phyloP scores from a whole-genome alignment of 2,113 vertebrate genomes.

The Picathartes gymnocephalus region DNA sequence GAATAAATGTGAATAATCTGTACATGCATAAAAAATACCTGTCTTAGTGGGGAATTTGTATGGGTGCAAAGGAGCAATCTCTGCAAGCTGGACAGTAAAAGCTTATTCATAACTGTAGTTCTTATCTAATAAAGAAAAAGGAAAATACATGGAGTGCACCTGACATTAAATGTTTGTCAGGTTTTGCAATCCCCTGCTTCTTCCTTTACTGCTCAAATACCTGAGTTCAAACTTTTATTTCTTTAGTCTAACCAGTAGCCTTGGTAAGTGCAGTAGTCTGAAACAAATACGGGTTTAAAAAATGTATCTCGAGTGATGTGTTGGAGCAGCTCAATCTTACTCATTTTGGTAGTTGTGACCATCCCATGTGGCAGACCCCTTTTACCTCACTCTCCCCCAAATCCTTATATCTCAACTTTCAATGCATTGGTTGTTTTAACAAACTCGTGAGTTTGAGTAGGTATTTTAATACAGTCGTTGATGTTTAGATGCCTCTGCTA shows the following conservation, averaged over 20 bases:
- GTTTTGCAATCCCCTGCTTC: not conserved
- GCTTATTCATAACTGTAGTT: not conserved
- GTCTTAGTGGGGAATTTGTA: not conserved
- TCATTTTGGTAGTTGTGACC: not conserved
- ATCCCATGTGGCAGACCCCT: not conserved
- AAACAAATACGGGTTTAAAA: not conserved
- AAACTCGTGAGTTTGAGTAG: not conserved
- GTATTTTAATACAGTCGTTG: not conserved
- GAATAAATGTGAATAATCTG: not conserved
- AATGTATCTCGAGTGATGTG: rapidly evolving
- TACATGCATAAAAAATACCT: rapidly evolving
- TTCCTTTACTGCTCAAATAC: not conserved
- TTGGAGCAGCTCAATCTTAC: not conserved
- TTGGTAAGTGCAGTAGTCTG: not conserved
- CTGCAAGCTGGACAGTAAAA: not conserved
- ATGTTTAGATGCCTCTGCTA: not conserved
- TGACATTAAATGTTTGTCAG: not conserved
- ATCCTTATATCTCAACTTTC: not conserved
- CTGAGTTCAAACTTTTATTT: not conserved
- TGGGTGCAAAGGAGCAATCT: not conserved
- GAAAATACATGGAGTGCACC: rapidly evolving
- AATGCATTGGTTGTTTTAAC: not conserved
- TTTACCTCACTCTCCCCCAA: not conserved
- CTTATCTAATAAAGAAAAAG: not conserved
- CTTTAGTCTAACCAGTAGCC: not conserved